Evolutionary conservation across 2,113 vertebrate genomes (phyloP), one percentile per base, ranked within the genome.

Genomic region (Lonchura striata): DNA sequence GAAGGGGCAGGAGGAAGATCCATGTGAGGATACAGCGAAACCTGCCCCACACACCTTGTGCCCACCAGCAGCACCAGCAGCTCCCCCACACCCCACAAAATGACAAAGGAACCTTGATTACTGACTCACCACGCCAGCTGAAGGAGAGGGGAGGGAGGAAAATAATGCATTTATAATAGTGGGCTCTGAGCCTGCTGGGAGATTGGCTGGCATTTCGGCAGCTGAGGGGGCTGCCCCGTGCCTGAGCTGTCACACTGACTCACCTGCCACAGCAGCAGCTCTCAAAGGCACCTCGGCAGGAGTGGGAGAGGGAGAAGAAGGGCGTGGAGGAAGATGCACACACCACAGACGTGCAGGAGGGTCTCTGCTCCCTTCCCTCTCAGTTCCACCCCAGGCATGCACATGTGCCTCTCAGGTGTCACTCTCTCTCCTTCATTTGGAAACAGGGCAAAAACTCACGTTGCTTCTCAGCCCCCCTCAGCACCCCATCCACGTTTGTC

Each of bases 141-240:
- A 94, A 77, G 59, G 91, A 19, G 63, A 31, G 14, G 39, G 44
- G 39, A 61, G 56, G 44, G 71, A 30, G 35, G 9, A 0, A 65
- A 84, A 84, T 4, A 88, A 88, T n/a, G 80, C 82, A n/a, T 90
- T 94, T 83, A 4, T 77, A 94, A 86, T 31, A 88, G 95, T 80
- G 95, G 96, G 96, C 86, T 94, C 80, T 3, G 94, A 96, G 88
- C 85, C 75, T 95, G 75, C 89, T 6, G 85, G 84, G 89, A 81
- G 92, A 65, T 96, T 96, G 95, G 93, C 84, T 97, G 97, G 97
- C 96, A 96, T 98, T 97, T 97, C 82, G 1, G 94, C 95, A 93
- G 78, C 89, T 97, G 97, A 97, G 97, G 96, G 97, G 97, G 97
- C 95, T 94, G 93, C 91, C 94, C 95, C 20, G 47, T 63, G 50